phyloP scores from a whole-genome alignment of 2,113 vertebrate genomes.

The Istiophorus platypterus region DNA sequence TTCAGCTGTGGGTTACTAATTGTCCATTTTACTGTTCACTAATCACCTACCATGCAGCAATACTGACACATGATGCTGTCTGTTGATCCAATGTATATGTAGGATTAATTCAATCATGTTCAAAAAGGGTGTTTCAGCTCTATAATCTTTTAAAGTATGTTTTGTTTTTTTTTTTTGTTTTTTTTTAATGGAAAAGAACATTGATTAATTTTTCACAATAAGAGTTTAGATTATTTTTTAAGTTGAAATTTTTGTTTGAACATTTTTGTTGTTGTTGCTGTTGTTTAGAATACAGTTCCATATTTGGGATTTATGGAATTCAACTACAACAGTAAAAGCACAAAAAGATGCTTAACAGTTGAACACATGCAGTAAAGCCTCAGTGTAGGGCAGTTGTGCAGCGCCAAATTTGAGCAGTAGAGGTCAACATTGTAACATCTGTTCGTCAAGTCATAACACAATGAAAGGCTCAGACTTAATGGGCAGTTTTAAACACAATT shows the following conservation, averaged over 20 bases:
- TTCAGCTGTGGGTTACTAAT: slow-evolving; percentile 54
- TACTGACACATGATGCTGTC: slow-evolving; percentile 33
- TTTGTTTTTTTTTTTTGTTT: background rate
- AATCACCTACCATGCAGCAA: slow-evolving; percentile 38
- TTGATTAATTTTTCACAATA: background rate
- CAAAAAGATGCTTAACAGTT: background rate
- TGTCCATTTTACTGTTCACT: slow-evolving; percentile 37
- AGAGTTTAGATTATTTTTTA: background rate
- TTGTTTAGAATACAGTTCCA: background rate
- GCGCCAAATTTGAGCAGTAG: slow-evolving; percentile 29
- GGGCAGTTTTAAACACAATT: background rate
- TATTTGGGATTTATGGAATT: background rate
- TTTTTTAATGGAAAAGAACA: too few relatives aligned
- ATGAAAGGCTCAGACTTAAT: background rate
- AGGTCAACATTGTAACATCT: slow-evolving; percentile 56
- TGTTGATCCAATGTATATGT: background rate
- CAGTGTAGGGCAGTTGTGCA: slow-evolving; percentile 13
- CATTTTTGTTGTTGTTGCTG: background rate
- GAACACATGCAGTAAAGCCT: background rate
- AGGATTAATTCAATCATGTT: background rate
- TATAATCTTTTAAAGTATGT: background rate
- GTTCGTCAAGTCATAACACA: background rate
- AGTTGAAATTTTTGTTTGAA: background rate
- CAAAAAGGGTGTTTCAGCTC: background rate
- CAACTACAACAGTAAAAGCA: background rate